Evolutionary conservation across 2,113 vertebrate species (phyloP).

Genomic region (Pteruthius melanotis): DNA sequence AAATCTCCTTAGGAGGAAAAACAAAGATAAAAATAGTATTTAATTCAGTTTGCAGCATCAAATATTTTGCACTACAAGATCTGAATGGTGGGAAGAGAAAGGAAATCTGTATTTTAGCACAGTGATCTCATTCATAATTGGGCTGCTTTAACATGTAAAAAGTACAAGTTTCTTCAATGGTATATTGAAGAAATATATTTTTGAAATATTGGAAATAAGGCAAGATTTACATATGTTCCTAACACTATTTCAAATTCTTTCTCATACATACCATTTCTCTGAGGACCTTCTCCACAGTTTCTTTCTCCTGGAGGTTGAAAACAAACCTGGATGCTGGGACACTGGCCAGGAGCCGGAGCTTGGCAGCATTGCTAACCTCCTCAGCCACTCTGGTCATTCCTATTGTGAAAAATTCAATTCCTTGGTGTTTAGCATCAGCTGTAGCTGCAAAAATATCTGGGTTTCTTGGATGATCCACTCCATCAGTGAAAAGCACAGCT

Average conservation of each 20-base stretch:
- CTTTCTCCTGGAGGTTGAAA: constrained; percentile 83
- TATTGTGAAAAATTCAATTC: constrained; percentile 83
- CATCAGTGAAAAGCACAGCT: constrained; percentile 83
- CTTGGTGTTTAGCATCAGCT: constrained; percentile 88
- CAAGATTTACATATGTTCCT: not conserved
- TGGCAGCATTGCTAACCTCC: constrained; percentile 79
- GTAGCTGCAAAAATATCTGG: constrained; percentile 89
- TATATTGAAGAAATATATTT: not conserved
- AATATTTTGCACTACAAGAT: not conserved
- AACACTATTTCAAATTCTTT: not conserved
- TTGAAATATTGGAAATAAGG: not conserved
- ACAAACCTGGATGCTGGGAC: constrained; percentile 80
- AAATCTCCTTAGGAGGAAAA: not conserved
- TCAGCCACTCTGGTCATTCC: constrained; percentile 85
- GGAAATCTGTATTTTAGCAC: not conserved
- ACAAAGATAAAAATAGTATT: not conserved
- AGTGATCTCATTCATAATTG: not conserved
- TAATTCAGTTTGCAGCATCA: not conserved
- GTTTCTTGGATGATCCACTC: constrained; percentile 86
- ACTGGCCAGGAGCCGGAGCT: constrained; percentile 83
- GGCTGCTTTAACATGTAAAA: not conserved
- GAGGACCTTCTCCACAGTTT: constrained; percentile 78
- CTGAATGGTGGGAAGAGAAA: not conserved
- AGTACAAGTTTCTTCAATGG: not conserved
- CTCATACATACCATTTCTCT: constrained; percentile 81